phyloP scores from a whole-genome alignment of 2,113 vertebrate genomes.

The Petaurus breviceps region DNA sequence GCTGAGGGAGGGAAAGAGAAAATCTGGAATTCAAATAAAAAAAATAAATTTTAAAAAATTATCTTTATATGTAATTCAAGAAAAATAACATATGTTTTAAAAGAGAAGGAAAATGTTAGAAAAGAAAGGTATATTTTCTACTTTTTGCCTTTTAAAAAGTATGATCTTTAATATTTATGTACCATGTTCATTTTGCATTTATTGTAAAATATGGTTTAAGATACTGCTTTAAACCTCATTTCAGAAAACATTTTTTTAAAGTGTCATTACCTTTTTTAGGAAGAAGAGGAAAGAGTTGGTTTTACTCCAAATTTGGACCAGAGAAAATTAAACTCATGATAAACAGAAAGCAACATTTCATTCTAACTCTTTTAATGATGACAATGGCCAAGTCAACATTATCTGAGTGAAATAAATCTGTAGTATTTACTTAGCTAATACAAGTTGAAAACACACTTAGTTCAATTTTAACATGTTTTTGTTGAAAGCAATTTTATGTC shows the following conservation, averaged over 20 bases:
- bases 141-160: not conserved
- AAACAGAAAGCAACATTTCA: not conserved
- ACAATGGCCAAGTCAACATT: not conserved
- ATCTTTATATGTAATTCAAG: too few species aligned
- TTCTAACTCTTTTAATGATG: not conserved
- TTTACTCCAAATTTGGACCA: not conserved
- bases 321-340: not conserved
- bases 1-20: too few species aligned
- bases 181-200: not conserved
- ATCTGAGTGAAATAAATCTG: not conserved
- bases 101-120: too few species aligned
- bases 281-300: not conserved
- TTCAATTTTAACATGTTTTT: not conserved
- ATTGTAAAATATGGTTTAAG: not conserved
- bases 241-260: not conserved
- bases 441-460: not conserved
- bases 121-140: not conserved
- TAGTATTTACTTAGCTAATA: not conserved
- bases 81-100: too few species aligned
- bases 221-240: not conserved
- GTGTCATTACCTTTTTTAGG: not conserved
- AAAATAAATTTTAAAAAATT: too few species aligned
- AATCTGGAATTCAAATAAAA: too few species aligned
- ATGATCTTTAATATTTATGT: not conserved
- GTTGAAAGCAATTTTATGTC: not conserved